Conservation (phyloP, 1,140 invertebrate species). For the Euwallacea similis region DNA sequence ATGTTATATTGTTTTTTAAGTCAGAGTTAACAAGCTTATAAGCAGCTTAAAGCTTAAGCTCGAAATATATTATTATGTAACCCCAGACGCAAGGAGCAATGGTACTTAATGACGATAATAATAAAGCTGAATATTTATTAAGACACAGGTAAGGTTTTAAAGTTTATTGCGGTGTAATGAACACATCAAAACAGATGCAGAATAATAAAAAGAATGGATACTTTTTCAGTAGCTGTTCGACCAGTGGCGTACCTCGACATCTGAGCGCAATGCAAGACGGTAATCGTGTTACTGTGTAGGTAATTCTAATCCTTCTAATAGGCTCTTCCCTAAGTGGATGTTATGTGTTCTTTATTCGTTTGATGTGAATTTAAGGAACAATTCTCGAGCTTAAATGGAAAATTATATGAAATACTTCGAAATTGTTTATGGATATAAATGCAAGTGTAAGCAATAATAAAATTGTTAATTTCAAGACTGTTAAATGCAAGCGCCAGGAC, state of each 20-base stretch:
- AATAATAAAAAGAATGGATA: slow-evolving; percentile 20
- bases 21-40: not conserved
- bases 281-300: too few species aligned
- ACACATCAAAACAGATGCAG: slow-evolving; percentile 13
- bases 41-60: slow-evolving; percentile 1
- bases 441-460: too few species aligned
- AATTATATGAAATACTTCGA: too few species aligned
- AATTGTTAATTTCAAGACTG: too few species aligned
- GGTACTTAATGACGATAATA: slow-evolving; percentile 2
- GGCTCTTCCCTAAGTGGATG: too few species aligned
- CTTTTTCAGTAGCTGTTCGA: slow-evolving; percentile 7
- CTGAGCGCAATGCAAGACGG: not conserved
- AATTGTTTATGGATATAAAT: too few species aligned
- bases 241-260: not conserved
- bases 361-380: too few species aligned
- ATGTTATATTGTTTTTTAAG: too few species aligned
- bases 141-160: slow-evolving; percentile 17
- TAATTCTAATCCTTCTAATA: too few species aligned
- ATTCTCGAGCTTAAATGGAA: too few species aligned
- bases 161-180: slow-evolving; percentile 28
- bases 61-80: slow-evolving; percentile 6
- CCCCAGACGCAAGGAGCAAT: not conserved
- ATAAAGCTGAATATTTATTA: slow-evolving; percentile 6
- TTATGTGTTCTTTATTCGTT: too few species aligned
- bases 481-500: too few species aligned